These are phyloP conservation scores for Forbesichthys papilliferus DNA, from an alignment of 2,113 vertebrate genomes.

Conservation along the genomic window DNA sequence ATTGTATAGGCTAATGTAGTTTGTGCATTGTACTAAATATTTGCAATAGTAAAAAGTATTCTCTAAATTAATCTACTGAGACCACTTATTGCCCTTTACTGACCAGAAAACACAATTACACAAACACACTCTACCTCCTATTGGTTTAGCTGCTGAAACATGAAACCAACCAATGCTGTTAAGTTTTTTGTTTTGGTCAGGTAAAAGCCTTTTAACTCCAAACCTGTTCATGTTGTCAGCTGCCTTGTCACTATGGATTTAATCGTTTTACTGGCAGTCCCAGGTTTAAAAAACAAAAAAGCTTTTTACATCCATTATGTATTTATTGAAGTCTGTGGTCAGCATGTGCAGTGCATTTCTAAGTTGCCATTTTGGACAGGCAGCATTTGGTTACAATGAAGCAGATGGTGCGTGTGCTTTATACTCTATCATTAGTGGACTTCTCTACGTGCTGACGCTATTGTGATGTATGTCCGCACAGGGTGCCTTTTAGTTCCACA, in stretches of 20 bases:
- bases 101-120: background rate
- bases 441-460: conserved; percentile 41
- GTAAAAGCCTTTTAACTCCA: background rate
- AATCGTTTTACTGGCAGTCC: no score
- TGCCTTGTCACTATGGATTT: no score
- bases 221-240: background rate
- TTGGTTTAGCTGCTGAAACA: background rate
- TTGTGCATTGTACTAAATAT: background rate
- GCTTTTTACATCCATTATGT: background rate
- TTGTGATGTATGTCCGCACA: conserved; percentile 65
- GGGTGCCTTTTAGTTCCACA: conserved; percentile 46
- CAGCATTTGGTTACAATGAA: conserved; percentile 27
- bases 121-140: background rate
- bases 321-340: no score
- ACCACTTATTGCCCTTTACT: background rate
- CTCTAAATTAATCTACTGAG: background rate
- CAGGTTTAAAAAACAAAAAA: no score
- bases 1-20: background rate
- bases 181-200: background rate
- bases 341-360: background rate
- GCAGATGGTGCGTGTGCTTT: conserved; percentile 69
- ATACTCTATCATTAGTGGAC: conserved; percentile 44
- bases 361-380: background rate
- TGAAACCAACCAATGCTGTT: background rate
- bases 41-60: background rate